Evolutionary conservation across 2,113 vertebrate genomes (phyloP).

Genomic region (Nansenia antarctica): DNA sequence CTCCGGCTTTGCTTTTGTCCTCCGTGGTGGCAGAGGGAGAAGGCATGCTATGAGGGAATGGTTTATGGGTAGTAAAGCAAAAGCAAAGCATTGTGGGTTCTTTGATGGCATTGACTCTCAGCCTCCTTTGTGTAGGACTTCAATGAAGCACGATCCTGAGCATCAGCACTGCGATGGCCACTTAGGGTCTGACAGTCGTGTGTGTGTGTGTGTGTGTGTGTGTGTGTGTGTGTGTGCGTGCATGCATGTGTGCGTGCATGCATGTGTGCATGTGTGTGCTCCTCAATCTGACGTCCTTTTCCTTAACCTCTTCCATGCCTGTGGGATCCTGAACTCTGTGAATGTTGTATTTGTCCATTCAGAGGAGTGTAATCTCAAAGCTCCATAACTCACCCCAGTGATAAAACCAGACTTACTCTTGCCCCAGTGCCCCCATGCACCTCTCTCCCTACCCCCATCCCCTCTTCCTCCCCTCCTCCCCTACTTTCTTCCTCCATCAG

Average conservation of each 20-base stretch:
- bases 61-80: conserved; percentile 47
- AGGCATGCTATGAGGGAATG: too few species aligned
- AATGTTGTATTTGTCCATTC: not conserved
- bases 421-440: conserved; percentile 19
- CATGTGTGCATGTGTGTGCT: not conserved
- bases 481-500: conserved; percentile 21
- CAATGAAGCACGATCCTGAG: not conserved
- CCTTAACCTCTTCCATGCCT: too few species aligned
- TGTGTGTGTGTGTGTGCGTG: not conserved
- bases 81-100: conserved; percentile 18
- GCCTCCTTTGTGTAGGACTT: not conserved
- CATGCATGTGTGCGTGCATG: not conserved
- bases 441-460: not conserved
- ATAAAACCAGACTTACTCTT: conserved; percentile 56
- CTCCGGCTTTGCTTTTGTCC: not conserved
- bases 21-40: conserved; percentile 5
- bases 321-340: not conserved
- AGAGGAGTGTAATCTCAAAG: not conserved
- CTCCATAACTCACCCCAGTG: conserved; percentile 21
- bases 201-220: not conserved
- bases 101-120: not conserved
- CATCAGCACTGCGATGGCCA: not conserved
- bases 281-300: not conserved
- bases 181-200: not conserved
- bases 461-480: conserved; percentile 9